Base-by-base conservation (phyloP, 2,888 invertebrate genomes). In the Philonicus albiceps region DNA sequence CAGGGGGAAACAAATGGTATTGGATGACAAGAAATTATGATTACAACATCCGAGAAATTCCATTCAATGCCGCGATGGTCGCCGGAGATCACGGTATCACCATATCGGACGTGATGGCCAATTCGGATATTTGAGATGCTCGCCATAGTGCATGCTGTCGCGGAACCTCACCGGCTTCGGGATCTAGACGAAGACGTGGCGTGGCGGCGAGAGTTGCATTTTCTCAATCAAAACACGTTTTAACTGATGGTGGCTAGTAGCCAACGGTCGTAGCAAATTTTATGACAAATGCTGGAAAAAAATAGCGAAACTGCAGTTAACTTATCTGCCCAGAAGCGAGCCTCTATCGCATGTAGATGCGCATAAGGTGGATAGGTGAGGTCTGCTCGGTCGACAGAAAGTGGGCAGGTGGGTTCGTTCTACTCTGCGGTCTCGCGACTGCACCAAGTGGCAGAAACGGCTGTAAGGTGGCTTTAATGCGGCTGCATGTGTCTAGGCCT, bases 191-290 rank as follows among this genome's bases (percentile, higher is more conserved):
- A 78, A 64, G 64, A 64, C 27, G 27, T 64, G 27, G 64, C 64
- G 64, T 8, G 78, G 27, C 27, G 27, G 64, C 64, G 64, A 19
- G 78, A 78, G 78, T 43, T 30, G 30, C 43, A 13, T 43, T 78
- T 78, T 78, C 78, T 78, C 11, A 78, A 78, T 78, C 43, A 53
- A 78, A 78, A 78, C 78, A 49, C 30, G 78, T 78, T 78, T 78
- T 2, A 30, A 78, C 49, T 13, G 53, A 19, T 11, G 64, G 27
- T 64, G 22, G 64, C 19, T 11, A 27, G 64, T 22, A 27, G 64
- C 37, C 30, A 30, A 31, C 30, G 34, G 74, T 11, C 34, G 76
- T 22, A 31, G 81, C n/a, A n/a, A 81, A 55, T 55, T 81, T 81
- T 64, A 64, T 81, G 81, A 81, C 81, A 81, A 81, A 64, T 64